Evolutionary conservation across 2,113 vertebrate genomes (phyloP).

Genomic region (Nibea coibor): DNA sequence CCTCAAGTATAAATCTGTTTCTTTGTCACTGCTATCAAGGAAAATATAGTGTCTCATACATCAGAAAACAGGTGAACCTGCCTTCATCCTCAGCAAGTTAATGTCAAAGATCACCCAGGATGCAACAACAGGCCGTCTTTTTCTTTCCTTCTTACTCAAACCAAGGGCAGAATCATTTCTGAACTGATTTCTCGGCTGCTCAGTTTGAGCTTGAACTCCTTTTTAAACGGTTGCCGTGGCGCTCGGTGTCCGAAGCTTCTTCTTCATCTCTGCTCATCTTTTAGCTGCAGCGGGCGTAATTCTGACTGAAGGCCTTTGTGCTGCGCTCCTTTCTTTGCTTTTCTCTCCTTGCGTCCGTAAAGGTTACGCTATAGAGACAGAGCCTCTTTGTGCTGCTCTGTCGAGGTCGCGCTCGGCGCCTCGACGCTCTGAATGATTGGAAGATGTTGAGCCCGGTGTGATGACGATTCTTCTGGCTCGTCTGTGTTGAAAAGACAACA

Average conservation of each 20-base stretch:
- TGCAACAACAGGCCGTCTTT: neutral
- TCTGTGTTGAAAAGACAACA: no score
- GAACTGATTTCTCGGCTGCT: slow-evolving; percentile 12
- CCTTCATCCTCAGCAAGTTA: no score
- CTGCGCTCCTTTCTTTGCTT: neutral
- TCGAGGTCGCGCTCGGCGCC: neutral
- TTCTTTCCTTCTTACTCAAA: neutral
- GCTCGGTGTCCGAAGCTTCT: slow-evolving; percentile 15
- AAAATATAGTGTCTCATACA: neutral
- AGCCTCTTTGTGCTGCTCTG: neutral
- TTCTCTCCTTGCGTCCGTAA: neutral
- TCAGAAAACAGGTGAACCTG: neutral
- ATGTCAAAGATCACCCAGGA: neutral
- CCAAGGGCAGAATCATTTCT: neutral
- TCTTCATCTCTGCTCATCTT: neutral
- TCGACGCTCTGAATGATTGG: neutral
- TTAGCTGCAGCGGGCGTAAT: neutral
- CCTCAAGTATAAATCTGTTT: neutral
- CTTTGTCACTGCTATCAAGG: neutral
- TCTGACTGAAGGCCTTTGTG: slow-evolving; percentile 6
- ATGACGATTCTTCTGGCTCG: no score
- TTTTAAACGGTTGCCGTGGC: neutral
- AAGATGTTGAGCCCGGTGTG: neutral
- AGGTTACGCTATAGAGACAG: neutral
- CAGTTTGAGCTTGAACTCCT: slow-evolving; percentile 7